Conservation (phyloP, 2,113 vertebrate genomes). For the Macaca mulatta region DNA sequence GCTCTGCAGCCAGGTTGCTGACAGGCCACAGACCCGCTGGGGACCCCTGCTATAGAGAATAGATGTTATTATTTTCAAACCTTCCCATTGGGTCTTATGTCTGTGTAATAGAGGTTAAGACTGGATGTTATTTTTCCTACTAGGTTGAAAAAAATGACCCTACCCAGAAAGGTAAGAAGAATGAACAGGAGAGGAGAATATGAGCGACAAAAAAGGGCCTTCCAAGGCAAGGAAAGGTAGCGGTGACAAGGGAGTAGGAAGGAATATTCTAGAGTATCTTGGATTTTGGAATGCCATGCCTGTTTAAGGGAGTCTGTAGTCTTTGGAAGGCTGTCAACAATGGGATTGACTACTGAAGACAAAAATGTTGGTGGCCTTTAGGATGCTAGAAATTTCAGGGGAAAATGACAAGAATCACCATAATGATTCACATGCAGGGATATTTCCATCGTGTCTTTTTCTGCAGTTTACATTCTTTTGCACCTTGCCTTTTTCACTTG, state of each 20-base stretch:
- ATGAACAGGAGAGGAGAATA: not conserved
- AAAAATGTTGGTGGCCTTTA: not conserved
- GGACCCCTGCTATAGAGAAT: too few relatives aligned
- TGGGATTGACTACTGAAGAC: not conserved
- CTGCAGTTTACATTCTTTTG: not conserved
- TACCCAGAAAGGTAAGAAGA: not conserved
- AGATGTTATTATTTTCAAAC: not conserved
- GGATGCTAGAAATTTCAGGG: not conserved
- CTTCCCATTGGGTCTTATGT: not conserved
- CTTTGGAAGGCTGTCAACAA: not conserved
- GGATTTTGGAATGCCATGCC: not conserved
- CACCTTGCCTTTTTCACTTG: not conserved
- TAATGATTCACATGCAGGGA: not conserved
- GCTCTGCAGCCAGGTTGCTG: too few relatives aligned
- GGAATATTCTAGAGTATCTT: not conserved
- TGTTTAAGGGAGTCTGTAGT: not conserved
- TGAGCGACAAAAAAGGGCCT: not conserved
- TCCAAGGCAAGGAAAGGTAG: not conserved
- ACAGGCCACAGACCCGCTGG: too few relatives aligned
- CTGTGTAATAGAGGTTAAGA: not conserved
- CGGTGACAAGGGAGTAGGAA: not conserved
- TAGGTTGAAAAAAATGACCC: not conserved
- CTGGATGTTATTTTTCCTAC: not conserved
- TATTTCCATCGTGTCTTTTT: not conserved
- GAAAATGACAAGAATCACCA: not conserved